Evolutionary conservation across 2,888 invertebrate species (phyloP).

Genomic region (Macaria liturata): DNA sequence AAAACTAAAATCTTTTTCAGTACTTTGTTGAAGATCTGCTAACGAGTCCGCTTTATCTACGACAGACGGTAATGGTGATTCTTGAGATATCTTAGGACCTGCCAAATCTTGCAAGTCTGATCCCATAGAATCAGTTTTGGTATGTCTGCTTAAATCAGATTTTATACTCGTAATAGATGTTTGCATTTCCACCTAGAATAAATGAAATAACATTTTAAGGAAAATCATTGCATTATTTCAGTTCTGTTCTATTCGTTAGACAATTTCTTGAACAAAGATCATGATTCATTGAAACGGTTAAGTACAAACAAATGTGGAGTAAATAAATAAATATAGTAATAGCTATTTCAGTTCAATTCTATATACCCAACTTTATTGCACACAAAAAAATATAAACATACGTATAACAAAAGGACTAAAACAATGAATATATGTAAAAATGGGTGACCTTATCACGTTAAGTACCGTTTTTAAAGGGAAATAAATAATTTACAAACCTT

Average conservation of each 20-base stretch:
- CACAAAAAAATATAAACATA: no score
- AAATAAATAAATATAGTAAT: conserved; percentile 10
- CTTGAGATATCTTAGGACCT: conserved; percentile 65
- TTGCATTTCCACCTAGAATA: conserved; percentile 65
- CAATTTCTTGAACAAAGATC: no score
- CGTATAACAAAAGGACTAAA: no score
- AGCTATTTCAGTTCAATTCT: neutral
- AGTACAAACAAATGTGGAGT: neutral
- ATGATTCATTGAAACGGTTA: no score
- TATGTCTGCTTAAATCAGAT: conserved; percentile 70
- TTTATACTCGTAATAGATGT: conserved; percentile 64
- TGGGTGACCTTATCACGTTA: no score
- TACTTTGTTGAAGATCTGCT: conserved; percentile 75
- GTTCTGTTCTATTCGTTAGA: no score
- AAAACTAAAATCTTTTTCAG: conserved; percentile 76
- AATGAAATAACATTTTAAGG: conserved; percentile 2
- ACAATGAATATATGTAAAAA: no score
- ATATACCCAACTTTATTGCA: no score
- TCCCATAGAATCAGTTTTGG: conserved; percentile 73
- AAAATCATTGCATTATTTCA: neutral
- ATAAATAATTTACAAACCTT: conserved; percentile 48
- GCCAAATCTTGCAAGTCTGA: conserved; percentile 66
- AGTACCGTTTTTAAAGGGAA: no score
- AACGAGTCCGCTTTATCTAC: conserved; percentile 74
- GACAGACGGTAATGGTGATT: conserved; percentile 66